Evolutionary conservation across 2,797 vertebrate genomes (phyloP), one percentile per base, ranked within the genome.

Genomic region (Darevskia mixta): DNA sequence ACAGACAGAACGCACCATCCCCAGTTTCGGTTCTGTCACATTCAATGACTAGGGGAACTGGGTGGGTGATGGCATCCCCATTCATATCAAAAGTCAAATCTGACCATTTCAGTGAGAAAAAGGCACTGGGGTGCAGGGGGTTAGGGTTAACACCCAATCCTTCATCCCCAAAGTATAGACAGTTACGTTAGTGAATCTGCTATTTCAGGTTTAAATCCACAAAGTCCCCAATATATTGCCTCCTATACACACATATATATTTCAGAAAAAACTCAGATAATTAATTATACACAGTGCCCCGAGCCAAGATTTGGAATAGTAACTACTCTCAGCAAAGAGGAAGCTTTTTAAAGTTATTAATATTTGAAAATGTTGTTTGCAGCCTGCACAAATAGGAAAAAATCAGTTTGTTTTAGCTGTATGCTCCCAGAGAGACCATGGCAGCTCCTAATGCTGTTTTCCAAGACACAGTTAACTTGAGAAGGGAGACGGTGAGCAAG

Each of bases 291-390:
- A 80, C 49, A 8, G 17, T 5, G 3, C 67, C 85, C 55, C 13
- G 18, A 64, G 61, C 61, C 61, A 61, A 32, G 66, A 43, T 77
- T 76, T 72, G 25, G 66, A 86, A 79, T 25, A 27, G 77, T 45
- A 41, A 58, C 15, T 6, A 78, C 69, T 72, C 45, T 72, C 85
- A 72, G 85, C 67, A 80, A 27, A 38, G 67, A 61, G 35, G 10
- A 41, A 35, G 32, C 77, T 18, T 35, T 67, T 32, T 27, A 18
- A 35, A 55, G 67, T 69, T 72, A 80, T 86, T 71, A 86, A 86
- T 86, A 86, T 80, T 86, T 73, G 78, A 86, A 80, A 80, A 55
- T 66, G 9, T 72, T 38, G 66, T 55, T 45, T 72, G 32, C 43
- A 72, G 45, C 77, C 25, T 5, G 13, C n/a, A 20, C 10, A 4